Percentiles rank a stretch among this genome's conserved stretches.
These are phyloP conservation scores for Drosophila anomalata DNA, from an alignment of 2,888 invertebrate species.

Conservation along the genomic window DNA sequence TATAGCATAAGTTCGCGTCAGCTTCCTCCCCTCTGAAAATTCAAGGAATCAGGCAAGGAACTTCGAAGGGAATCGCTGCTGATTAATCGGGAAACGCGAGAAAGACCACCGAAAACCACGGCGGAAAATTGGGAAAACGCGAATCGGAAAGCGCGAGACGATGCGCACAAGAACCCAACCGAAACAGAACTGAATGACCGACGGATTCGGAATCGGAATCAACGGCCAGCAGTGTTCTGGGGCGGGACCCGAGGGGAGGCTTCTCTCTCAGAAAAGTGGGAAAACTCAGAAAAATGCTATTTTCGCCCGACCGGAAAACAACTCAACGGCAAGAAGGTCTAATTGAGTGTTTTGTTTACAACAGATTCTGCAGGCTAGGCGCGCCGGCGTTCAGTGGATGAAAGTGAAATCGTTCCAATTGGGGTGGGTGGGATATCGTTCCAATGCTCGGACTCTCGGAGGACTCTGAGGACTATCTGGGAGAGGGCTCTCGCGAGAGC, in stretches of 20 bases:
- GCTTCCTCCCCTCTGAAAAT: neutral
- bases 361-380: conserved; percentile 4
- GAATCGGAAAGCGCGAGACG: conserved; percentile 45
- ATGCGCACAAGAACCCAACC: conserved; percentile 71
- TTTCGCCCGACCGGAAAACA: conserved; percentile 51
- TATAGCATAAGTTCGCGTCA: neutral
- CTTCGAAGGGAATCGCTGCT: neutral
- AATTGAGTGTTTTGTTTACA: conserved; percentile 37
- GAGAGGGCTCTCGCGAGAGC: no score
- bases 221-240: conserved; percentile 28
- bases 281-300: conserved; percentile 57
- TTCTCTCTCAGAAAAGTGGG: conserved; percentile 40
- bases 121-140: conserved; percentile 32
- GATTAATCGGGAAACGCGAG: conserved; percentile 22
- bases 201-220: conserved; percentile 21
- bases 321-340: conserved; percentile 45
- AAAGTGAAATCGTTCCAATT: conserved; percentile 22
- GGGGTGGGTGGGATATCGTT: neutral
- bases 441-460: no score
- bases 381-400: conserved; percentile 43
- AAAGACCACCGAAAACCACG: conserved; percentile 32
- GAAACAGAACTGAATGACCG: conserved; percentile 67
- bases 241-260: conserved; percentile 33
- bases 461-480: no score
- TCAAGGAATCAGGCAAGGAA: neutral